Evolutionary conservation across 2,888 invertebrate species (phyloP).

Genomic region (Rhodophaea formosa): DNA sequence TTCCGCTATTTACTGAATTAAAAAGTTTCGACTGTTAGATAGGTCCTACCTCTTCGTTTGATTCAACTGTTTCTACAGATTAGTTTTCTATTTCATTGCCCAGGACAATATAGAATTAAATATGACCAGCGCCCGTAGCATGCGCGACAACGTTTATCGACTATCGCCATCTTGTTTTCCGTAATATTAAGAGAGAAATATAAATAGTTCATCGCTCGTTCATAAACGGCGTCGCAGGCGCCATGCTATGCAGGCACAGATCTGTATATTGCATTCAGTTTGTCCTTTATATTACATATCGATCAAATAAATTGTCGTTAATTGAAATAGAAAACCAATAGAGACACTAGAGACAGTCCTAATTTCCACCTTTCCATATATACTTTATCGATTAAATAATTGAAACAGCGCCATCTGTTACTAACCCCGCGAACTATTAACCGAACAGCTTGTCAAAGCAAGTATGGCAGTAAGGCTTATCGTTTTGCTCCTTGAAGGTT

Average conservation of each 20-base stretch:
- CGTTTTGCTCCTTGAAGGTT: conserved; percentile 99
- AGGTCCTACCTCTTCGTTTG: background rate
- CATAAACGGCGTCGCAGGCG: no score
- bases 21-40: background rate
- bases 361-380: background rate
- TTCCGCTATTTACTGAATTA: background rate
- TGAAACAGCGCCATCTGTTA: conserved; percentile 31
- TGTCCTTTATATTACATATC: no score
- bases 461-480: conserved; percentile 98
- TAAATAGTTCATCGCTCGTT: no score
- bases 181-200: no score
- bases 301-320: no score
- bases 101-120: no score
- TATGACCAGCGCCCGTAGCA: no score
- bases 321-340: background rate
- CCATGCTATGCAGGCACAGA: no score
- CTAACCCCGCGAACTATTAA: conserved; percentile 53
- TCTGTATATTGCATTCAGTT: no score
- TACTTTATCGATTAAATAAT: conserved; percentile 6
- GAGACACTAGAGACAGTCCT: background rate
- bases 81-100: background rate
- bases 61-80: background rate
- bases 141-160: no score
- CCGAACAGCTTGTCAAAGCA: conserved; percentile 99
- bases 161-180: no score